Base-by-base conservation (phyloP, 2,888 invertebrate species). In the Aleiodes testaceus region DNA sequence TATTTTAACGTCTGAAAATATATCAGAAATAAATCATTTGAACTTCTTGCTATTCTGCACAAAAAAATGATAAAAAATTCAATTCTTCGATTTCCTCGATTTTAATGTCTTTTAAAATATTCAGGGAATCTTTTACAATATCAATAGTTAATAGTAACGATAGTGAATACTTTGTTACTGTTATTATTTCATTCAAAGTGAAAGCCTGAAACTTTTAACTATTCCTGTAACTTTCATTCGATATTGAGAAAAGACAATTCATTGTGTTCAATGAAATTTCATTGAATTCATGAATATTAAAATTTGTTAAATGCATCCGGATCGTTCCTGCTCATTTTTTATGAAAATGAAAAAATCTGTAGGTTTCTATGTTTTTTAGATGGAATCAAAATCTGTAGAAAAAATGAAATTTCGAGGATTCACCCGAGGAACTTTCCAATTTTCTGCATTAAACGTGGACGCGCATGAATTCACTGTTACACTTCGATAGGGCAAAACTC, bases 401-500 rank as follows among this genome's bases (percentile, higher is more conserved):
- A 45, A 45, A 45, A 45, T 16, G 7, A 14, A 45, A 16, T 63
- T 63, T 18, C n/a, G 45, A 63, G 20, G 63, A 63, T 63, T 22
- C 63, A 63, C 63, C 45, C 11, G 9, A 36, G 11, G 20, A 22
- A 45, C 63, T 63, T 63, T 63, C 63, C 44, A 63, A 63, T 63
- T 63, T 36, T 63, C 63, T 63, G 63, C 63, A 63, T 20, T 63
- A n/a, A 63, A 63, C 45, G 63, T 45, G 63, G 63, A 63, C 66
- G 36, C 44, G 53, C 53, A 26, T 52, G 26, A 53, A 26, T 22
- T 66, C 16, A 53, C 36, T 36, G 66, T 52, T 66, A 66, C 53
- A 45, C 20, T 53, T 66, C 66, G 44, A 50, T 66, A 66, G 14
- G 20, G 36, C 49, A 66, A 72, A 65, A 42, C 59, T 66, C 18